phyloP scores from a whole-genome alignment of 2,113 vertebrate species.

The Python bivittatus region DNA sequence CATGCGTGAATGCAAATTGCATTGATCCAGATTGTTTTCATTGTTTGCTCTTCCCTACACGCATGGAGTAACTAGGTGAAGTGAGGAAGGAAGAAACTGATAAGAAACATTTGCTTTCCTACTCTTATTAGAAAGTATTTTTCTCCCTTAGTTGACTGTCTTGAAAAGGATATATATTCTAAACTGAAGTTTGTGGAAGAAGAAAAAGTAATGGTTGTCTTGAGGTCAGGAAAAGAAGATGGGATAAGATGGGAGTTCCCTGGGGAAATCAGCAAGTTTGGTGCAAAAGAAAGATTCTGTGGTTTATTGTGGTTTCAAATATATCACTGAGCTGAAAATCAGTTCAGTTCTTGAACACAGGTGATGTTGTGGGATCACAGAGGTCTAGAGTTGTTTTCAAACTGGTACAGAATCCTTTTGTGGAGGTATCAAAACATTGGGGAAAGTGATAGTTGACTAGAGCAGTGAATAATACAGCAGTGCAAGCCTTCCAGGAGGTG shows the following conservation, averaged over 20 bases:
- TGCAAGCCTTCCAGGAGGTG: background rate
- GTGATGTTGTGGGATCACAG: background rate
- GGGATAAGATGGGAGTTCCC: background rate
- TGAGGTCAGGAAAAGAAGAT: background rate
- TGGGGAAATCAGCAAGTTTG: background rate
- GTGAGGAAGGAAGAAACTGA: background rate
- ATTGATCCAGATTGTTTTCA: background rate
- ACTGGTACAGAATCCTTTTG: background rate
- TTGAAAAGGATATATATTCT: background rate
- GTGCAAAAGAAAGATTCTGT: background rate
- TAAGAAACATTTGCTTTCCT: background rate
- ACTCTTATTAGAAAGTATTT: background rate
- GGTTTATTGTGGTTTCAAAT: background rate
- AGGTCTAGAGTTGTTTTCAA: background rate
- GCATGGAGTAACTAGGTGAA: background rate
- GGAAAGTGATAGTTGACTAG: background rate
- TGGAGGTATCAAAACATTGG: background rate
- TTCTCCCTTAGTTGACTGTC: background rate
- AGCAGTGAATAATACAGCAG: background rate
- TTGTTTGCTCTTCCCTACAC: background rate
- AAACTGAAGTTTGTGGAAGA: background rate
- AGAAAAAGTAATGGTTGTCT: background rate
- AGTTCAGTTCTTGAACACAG: background rate
- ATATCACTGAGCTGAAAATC: background rate
- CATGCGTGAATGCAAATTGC: background rate